Percentiles rank a stretch among this genome's conserved stretches.
Conservation (phyloP, 2,797 vertebrate genomes). For the Tapirus indicus region DNA sequence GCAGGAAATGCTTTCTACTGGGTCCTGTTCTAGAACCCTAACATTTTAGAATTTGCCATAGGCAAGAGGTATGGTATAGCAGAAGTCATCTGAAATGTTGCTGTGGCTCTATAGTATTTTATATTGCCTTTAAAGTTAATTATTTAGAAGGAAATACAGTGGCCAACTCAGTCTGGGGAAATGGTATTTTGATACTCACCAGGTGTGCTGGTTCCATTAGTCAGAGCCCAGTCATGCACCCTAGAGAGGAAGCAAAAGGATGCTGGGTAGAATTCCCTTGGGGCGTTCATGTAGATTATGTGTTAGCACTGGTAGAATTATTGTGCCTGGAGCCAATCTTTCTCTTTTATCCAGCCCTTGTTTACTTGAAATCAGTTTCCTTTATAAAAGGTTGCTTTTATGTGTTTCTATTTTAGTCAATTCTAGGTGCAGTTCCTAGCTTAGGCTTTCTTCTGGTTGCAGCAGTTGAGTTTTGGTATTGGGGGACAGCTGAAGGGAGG, state of each 20-base stretch:
- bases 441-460: neutral
- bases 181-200: neutral
- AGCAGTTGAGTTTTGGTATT: slow-evolving; percentile 41
- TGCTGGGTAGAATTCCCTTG: neutral
- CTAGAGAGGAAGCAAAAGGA: neutral
- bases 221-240: neutral
- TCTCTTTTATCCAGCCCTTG: neutral
- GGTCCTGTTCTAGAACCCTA: neutral
- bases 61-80: neutral
- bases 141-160: neutral
- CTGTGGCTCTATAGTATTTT: neutral
- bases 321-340: neutral
- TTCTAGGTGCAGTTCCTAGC: slow-evolving; percentile 58
- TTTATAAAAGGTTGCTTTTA: neutral
- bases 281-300: neutral
- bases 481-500: neutral
- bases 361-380: slow-evolving; percentile 48
- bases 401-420: slow-evolving; percentile 30
- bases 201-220: neutral
- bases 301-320: neutral
- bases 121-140: neutral
- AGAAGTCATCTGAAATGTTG: neutral
- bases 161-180: neutral
- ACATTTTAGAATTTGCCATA: neutral
- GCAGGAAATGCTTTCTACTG: neutral